phyloP scores from a whole-genome alignment of 2,797 vertebrate genomes.

The Acanthurus tractus region DNA sequence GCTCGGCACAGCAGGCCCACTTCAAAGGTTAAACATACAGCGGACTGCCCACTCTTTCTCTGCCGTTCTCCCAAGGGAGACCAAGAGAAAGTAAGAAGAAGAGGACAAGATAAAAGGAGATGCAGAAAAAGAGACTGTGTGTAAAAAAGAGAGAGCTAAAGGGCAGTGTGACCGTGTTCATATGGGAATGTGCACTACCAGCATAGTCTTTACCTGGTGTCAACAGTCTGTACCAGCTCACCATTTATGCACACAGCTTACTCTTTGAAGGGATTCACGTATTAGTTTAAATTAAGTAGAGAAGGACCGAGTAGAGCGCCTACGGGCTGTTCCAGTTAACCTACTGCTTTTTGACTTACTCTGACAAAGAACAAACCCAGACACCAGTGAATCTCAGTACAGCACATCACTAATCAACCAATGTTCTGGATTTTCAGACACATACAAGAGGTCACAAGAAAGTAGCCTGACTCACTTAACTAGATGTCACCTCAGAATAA shows the following conservation, averaged over 20 bases:
- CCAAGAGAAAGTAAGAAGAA: slow-evolving; percentile 60
- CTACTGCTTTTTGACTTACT: slow-evolving; percentile 21
- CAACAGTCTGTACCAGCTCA: slow-evolving; percentile 14
- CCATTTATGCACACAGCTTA: slow-evolving; percentile 31
- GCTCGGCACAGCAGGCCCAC: slow-evolving; percentile 79
- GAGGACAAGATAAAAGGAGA: slow-evolving; percentile 66
- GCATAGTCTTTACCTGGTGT: slow-evolving; percentile 38
- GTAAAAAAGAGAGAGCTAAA: slow-evolving; percentile 36
- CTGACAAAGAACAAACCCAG: slow-evolving; percentile 13
- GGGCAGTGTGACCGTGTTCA: slow-evolving; percentile 8
- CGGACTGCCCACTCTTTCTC: slow-evolving; percentile 69
- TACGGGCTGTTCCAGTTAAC: slow-evolving; percentile 22
- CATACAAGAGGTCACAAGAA: neutral
- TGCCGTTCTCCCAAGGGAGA: slow-evolving; percentile 62
- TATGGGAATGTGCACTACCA: slow-evolving; percentile 9
- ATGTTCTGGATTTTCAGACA: slow-evolving; percentile 11
- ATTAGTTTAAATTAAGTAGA: slow-evolving; percentile 29
- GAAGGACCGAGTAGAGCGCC: slow-evolving; percentile 7
- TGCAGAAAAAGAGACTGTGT: slow-evolving; percentile 24
- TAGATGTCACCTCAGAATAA: slow-evolving; percentile 15
- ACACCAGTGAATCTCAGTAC: slow-evolving; percentile 6
- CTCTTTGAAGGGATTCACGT: slow-evolving; percentile 37
- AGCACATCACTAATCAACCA: neutral
- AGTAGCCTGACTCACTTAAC: slow-evolving; percentile 3
- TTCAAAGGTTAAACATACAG: slow-evolving; percentile 85